A percentile compares a stretch with the other conserved stretches of the same genome.
Evolutionary conservation across 2,113 vertebrate species (phyloP).

Genomic region (Crotalus helleri): DNA sequence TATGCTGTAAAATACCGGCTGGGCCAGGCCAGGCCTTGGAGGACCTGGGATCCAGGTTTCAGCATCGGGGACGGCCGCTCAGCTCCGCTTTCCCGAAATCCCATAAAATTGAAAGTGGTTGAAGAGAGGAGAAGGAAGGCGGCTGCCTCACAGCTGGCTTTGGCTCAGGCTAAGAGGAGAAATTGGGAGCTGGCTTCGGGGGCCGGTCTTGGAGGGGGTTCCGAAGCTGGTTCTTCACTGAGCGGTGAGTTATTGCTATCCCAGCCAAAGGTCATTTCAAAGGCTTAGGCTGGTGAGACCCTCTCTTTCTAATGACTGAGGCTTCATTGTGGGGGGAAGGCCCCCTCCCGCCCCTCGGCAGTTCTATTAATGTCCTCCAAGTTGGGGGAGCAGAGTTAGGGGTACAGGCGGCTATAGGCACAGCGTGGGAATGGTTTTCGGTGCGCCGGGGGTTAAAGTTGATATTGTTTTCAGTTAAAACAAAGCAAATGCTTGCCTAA

Average conservation of each 20-base stretch:
- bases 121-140: slow-evolving; percentile 12
- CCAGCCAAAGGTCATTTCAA: slow-evolving; percentile 95
- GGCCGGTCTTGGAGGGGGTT: slow-evolving; percentile 81
- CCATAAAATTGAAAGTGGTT: slow-evolving; percentile 47
- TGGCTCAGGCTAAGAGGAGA: slow-evolving; percentile 70
- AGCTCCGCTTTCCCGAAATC: slow-evolving; percentile 52
- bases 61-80: slow-evolving; percentile 53
- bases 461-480: neutral
- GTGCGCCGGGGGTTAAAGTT: neutral
- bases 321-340: slow-evolving; percentile 82
- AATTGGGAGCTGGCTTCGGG: slow-evolving; percentile 74
- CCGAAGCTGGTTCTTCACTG: slow-evolving; percentile 96
- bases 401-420: neutral
- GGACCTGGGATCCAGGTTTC: slow-evolving; percentile 42
- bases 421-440: slow-evolving; percentile 1
- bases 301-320: slow-evolving; percentile 76
- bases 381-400: slow-evolving; percentile 56
- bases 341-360: neutral
- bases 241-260: slow-evolving; percentile 92
- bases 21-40: slow-evolving; percentile 39
- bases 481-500: neutral
- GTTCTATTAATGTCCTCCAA: slow-evolving; percentile 59
- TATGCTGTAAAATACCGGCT: slow-evolving; percentile 51
- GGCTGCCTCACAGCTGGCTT: slow-evolving; percentile 59
- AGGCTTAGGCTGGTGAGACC: slow-evolving; percentile 93